Conservation (phyloP, 1,140 invertebrate species). For the Maniola jurtina region DNA sequence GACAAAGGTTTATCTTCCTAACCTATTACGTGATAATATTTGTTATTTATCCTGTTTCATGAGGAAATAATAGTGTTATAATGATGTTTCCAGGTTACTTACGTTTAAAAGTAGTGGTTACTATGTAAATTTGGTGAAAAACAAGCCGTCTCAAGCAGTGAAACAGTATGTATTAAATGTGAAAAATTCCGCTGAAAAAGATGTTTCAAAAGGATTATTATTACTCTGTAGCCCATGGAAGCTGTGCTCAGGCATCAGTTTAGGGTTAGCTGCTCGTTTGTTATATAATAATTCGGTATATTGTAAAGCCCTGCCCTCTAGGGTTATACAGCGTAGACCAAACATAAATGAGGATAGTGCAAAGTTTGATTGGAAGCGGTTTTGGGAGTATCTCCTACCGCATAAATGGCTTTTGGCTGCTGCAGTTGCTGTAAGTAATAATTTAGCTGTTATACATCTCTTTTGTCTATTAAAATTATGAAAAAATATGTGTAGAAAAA, state of each 20-base stretch:
- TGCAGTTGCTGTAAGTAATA: conserved; percentile 64
- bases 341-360: conserved; percentile 62
- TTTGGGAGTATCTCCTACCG: conserved; percentile 57
- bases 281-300: conserved; percentile 51
- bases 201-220: conserved; percentile 44
- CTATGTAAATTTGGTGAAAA: conserved; percentile 55
- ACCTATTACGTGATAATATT: conserved; percentile 8
- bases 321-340: conserved; percentile 58
- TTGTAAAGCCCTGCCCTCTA: conserved; percentile 55
- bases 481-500: no score
- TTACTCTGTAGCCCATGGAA: conserved; percentile 65
- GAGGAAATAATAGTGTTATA: conserved; percentile 10
- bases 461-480: not conserved
- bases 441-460: conserved; percentile 2
- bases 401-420: conserved; percentile 61
- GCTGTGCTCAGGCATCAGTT: conserved; percentile 62
- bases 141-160: conserved; percentile 51
- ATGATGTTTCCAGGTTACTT: conserved; percentile 53
- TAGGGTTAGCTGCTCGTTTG: conserved; percentile 58
- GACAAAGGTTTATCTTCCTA: conserved; percentile 30
- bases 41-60: conserved; percentile 12
- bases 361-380: conserved; percentile 69
- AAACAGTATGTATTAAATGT: conserved; percentile 53
- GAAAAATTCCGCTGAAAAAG: conserved; percentile 47
- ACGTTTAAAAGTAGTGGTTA: conserved; percentile 48